Evolutionary conservation across 2,888 invertebrate species (phyloP).

Genomic region (Protodeltote pygarga): DNA sequence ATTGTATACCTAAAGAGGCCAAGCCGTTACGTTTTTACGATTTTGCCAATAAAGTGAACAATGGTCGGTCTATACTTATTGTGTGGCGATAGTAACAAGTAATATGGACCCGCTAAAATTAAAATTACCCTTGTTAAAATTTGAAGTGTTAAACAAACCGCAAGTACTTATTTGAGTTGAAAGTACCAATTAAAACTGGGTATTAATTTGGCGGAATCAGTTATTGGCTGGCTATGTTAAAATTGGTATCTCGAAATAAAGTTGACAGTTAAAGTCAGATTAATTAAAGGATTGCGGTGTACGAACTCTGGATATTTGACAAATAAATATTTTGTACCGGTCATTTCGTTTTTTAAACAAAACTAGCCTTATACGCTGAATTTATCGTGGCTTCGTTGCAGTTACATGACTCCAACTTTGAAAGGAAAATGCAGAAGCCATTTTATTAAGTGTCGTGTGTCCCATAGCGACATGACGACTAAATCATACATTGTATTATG

Average conservation of each 20-base stretch:
- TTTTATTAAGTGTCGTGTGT: too few relatives aligned
- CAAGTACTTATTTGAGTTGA: conserved; percentile 1
- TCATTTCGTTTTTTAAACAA: conserved; percentile 3
- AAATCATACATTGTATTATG: too few relatives aligned
- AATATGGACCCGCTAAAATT: too few relatives aligned
- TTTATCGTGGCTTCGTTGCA: too few relatives aligned
- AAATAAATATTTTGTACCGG: conserved; percentile 7
- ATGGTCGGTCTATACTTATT: too few relatives aligned
- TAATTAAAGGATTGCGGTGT: conserved; percentile 4
- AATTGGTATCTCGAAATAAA: conserved; percentile 8
- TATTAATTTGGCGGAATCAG: conserved; percentile 6
- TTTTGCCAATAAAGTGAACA: conserved; percentile 50
- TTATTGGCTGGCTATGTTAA: background rate
- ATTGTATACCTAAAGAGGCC: conserved; percentile 33
- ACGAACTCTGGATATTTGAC: background rate
- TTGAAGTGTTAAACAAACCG: background rate
- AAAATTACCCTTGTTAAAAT: conserved; percentile 1
- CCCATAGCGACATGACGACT: too few relatives aligned
- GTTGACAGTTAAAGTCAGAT: background rate
- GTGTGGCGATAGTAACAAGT: too few relatives aligned
- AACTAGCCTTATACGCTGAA: too few relatives aligned
- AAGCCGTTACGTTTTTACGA: conserved; percentile 49
- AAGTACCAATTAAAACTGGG: background rate
- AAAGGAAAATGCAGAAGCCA: too few relatives aligned
- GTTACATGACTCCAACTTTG: too few relatives aligned